These are phyloP conservation scores for Spizaetus ornatus DNA, from an alignment of 2,113 vertebrate species.

Conservation along the genomic window DNA sequence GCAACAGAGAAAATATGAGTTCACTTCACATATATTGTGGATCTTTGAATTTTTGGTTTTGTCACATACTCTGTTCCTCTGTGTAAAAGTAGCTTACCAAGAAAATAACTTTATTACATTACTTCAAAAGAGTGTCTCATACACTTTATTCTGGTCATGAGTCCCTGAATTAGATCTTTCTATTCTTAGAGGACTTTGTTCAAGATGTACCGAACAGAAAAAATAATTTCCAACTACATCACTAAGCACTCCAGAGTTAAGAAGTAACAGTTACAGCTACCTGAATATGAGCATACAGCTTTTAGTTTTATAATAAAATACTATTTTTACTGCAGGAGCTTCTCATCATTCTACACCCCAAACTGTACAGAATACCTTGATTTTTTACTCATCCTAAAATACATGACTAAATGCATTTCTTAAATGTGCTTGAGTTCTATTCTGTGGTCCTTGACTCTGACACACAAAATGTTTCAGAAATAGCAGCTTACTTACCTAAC, in stretches of 20 bases:
- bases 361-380: not conserved
- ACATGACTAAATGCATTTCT: not conserved
- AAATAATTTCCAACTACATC: not conserved
- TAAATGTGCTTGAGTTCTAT: not conserved
- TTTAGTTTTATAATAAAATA: not conserved
- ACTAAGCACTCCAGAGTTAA: not conserved
- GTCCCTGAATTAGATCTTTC: not conserved
- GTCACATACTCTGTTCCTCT: not conserved
- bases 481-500: not conserved
- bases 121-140: not conserved
- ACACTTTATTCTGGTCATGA: not conserved
- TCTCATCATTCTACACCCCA: not conserved
- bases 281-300: not conserved
- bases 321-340: not conserved
- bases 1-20: not conserved
- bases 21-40: not conserved
- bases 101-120: not conserved
- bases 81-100: not conserved
- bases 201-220: not conserved
- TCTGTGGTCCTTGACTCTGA: not conserved
- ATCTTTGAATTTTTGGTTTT: not conserved
- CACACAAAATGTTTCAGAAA: not conserved
- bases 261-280: not conserved
- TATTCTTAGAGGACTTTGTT: not conserved
- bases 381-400: not conserved